Evolutionary conservation across 2,888 invertebrate genomes (phyloP).

Genomic region (Nipponacmea schrenckii): DNA sequence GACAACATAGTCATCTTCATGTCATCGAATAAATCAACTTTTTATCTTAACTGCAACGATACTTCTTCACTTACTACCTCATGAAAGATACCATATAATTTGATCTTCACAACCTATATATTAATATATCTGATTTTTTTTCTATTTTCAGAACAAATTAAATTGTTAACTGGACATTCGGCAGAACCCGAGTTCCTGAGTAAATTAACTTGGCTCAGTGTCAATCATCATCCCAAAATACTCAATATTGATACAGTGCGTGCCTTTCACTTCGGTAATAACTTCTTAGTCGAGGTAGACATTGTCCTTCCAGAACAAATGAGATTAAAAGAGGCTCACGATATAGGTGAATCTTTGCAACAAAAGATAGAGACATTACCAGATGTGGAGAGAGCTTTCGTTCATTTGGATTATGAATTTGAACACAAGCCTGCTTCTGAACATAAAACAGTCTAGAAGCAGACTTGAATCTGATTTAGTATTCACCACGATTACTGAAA

Average conservation of each 20-base stretch:
- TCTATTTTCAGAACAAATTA: slow-evolving; percentile 59
- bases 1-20: too few relatives aligned
- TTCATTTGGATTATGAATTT: slow-evolving; percentile 70
- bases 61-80: too few relatives aligned
- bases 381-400: slow-evolving; percentile 70
- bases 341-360: slow-evolving; percentile 70
- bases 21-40: too few relatives aligned
- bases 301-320: slow-evolving; percentile 69
- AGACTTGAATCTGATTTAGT: too few relatives aligned
- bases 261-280: slow-evolving; percentile 70
- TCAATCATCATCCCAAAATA: slow-evolving; percentile 61
- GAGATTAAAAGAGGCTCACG: slow-evolving; percentile 68
- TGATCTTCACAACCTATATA: too few relatives aligned
- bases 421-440: slow-evolving; percentile 68
- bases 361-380: slow-evolving; percentile 68
- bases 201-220: slow-evolving; percentile 62
- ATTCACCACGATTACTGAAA: too few relatives aligned
- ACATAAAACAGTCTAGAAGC: slow-evolving; percentile 67
- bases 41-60: too few relatives aligned
- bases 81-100: too few relatives aligned
- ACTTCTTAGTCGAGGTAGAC: slow-evolving; percentile 68
- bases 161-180: slow-evolving; percentile 63
- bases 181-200: slow-evolving; percentile 64
- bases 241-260: slow-evolving; percentile 69
- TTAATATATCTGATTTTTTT: not conserved